These are phyloP conservation scores for Xenotilapia flavipinnis DNA, from an alignment of 2,113 vertebrate species.

Conservation along the genomic window DNA sequence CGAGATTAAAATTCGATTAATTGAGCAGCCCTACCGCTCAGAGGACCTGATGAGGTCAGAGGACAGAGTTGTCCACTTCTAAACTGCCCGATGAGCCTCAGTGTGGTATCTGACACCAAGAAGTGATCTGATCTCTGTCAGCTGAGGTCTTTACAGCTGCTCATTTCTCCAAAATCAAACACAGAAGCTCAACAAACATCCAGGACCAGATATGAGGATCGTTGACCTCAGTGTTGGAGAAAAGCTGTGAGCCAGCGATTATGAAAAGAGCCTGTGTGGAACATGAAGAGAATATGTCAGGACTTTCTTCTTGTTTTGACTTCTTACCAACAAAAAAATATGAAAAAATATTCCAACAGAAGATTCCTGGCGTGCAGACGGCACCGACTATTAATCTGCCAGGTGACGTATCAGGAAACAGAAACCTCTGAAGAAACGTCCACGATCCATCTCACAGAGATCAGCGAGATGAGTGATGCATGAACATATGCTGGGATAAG, in stretches of 20 bases:
- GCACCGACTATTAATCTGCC: background rate
- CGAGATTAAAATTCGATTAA: rapidly evolving
- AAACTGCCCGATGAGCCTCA: background rate
- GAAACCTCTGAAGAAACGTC: background rate
- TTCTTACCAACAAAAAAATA: no score
- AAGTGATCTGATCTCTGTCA: background rate
- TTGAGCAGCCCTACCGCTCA: background rate
- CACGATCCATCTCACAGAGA: background rate
- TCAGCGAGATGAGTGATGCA: background rate
- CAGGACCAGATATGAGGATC: background rate
- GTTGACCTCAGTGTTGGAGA: background rate
- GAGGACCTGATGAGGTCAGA: background rate
- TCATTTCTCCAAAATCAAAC: background rate
- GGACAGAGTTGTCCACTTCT: background rate
- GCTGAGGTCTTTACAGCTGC: background rate
- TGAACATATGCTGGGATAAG: background rate
- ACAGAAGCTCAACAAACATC: background rate
- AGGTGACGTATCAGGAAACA: rapidly evolving
- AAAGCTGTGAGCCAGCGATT: background rate
- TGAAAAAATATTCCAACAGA: no score
- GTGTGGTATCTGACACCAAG: background rate
- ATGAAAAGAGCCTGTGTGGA: no score
- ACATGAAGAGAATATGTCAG: no score
- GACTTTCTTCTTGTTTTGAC: no score
- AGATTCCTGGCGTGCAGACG: no score